Percentiles rank a stretch among this genome's conserved stretches.
phyloP scores from a whole-genome alignment of 2,113 vertebrate genomes.

The Sinocyclocheilus rhinocerous region DNA sequence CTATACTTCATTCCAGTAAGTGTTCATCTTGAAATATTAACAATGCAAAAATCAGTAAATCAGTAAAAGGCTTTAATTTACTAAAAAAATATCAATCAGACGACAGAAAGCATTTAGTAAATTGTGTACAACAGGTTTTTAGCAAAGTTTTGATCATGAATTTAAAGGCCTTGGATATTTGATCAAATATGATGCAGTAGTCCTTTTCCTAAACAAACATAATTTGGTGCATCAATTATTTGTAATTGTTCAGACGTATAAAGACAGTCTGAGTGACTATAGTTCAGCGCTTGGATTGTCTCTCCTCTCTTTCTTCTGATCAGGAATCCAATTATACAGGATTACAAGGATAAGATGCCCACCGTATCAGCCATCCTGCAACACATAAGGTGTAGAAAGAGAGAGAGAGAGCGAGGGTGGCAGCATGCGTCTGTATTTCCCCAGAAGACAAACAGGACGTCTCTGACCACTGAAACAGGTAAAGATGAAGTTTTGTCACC shows the following conservation, averaged over 20 bases:
- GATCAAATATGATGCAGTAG: neutral
- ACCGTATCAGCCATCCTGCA: neutral
- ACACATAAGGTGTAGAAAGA: slow-evolving; percentile 40
- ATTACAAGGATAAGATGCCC: slow-evolving; percentile 73
- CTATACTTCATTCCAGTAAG: too few species aligned
- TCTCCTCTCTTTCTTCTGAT: slow-evolving; percentile 18
- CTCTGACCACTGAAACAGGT: neutral
- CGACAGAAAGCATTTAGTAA: too few species aligned
- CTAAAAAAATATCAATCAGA: too few species aligned
- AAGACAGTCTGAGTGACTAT: neutral
- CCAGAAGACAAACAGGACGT: neutral
- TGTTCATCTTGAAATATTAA: too few species aligned
- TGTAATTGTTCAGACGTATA: too few species aligned
- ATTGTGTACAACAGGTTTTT: too few species aligned
- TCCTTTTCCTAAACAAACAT: too few species aligned
- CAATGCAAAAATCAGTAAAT: too few species aligned
- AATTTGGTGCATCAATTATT: neutral
- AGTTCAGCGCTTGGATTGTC: slow-evolving; percentile 13
- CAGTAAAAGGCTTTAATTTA: too few species aligned
- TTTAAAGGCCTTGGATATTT: neutral
- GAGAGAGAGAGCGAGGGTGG: neutral
- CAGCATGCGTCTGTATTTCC: neutral
- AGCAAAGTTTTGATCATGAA: neutral
- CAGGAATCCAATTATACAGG: slow-evolving; percentile 76
- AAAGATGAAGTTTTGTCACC: neutral